Conservation (phyloP, 2,888 invertebrate genomes). For the Chrysotoxum bicinctum region DNA sequence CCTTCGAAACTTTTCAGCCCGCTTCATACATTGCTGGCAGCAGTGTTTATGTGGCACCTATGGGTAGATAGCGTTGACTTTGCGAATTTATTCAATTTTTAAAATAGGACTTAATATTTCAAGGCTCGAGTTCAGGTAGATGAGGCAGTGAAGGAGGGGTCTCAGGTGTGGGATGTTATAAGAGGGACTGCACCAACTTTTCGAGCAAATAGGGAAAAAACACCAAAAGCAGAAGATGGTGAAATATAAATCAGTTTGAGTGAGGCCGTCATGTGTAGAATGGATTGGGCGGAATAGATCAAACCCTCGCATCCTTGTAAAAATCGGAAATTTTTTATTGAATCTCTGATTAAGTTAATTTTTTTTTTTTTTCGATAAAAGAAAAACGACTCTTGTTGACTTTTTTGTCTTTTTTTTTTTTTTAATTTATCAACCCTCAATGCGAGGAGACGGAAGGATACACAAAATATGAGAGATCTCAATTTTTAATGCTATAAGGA, state of each 20-base stretch:
- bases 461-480: constrained; percentile 14
- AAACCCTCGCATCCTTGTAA: constrained; percentile 4
- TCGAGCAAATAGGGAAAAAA: constrained; percentile 29
- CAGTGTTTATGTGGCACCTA: background rate
- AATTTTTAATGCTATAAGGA: constrained; percentile 25
- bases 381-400: constrained; percentile 21
- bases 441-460: background rate
- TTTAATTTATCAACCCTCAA: constrained; percentile 24
- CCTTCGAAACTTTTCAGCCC: constrained; percentile 14
- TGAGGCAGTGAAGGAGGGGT: background rate
- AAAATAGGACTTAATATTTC: constrained; percentile 66
- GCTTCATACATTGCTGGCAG: background rate
- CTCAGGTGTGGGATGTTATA: background rate
- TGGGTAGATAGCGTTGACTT: background rate
- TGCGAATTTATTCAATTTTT: constrained; percentile 64
- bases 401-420: background rate
- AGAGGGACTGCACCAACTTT: constrained; percentile 41
- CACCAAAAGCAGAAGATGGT: background rate
- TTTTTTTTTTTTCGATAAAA: constrained; percentile 4
- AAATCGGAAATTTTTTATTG: constrained; percentile 10
- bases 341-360: constrained; percentile 52
- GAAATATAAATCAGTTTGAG: constrained; percentile 25
- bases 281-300: constrained; percentile 50
- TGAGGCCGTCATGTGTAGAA: constrained; percentile 8
- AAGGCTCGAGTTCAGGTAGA: constrained; percentile 30